Base-by-base conservation (phyloP, 2,797 vertebrate species). In the Tragelaphus oryx region DNA sequence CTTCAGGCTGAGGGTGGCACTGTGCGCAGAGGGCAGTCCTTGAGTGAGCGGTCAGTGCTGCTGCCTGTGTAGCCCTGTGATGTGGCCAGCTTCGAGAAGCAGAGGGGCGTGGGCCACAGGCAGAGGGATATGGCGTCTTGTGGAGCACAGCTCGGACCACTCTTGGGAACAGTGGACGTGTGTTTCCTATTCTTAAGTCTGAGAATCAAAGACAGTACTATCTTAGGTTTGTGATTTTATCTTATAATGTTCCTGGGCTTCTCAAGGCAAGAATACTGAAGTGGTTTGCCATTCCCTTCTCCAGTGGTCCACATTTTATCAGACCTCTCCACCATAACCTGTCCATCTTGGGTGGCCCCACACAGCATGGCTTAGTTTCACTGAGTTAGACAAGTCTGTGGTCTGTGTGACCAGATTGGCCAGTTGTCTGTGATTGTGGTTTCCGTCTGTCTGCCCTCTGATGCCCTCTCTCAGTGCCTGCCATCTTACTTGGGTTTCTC, bases 41-140 rank as follows among this genome's bases (percentile, higher is more conserved):
- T 17, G 8, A 5, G 93, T 50, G 17, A 5, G 8, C 13, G 6
- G 11, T 4, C 11, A 13, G 37, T 1, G 22, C 37, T 14, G 22
- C 6, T 2, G 20, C 20, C 22, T 4, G 37, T 50, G 75, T 22
- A 8, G 68, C 37, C 1, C 0, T n/a, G 48, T 12, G 48, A 4
- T 1, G 74, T 12, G 48, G 48, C n/a, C 6, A 20, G 48, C 11
- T n/a, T 14, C 11, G 1, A 24, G 79, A 41, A 37, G 33, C 41
- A 50, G 62, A 30, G 9, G 75, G 30, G 52, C 16, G 14, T 1
- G 30, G 57, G 37, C 55, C 30, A 16, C 6, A 48, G 52, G 6
- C 75, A 54, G 24, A 55, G 11, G 17, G 30, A 37, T 11, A 0
- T 0, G 5, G 28, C 6, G 2, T 28, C 2, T 30, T 44, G 6